phyloP scores from a whole-genome alignment of 2,888 invertebrate genomes.

The Laothoe populi region DNA sequence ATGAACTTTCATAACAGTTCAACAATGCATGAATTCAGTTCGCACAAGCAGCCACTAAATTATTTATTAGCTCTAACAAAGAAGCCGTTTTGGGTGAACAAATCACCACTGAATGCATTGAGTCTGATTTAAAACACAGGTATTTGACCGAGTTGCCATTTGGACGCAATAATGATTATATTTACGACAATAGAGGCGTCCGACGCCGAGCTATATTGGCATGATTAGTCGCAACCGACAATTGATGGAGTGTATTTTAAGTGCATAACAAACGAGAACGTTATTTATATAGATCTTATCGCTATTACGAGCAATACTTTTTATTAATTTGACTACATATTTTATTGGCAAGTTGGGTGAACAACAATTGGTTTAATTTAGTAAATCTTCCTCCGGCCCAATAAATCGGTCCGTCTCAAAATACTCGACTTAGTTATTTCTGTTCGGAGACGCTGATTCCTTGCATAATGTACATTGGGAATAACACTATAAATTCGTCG shows the following conservation, averaged over 20 bases:
- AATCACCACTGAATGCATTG: conserved; percentile 63
- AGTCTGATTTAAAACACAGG: conserved; percentile 74
- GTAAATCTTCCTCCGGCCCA: conserved; percentile 46
- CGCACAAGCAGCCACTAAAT: conserved; percentile 55
- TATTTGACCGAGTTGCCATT: conserved; percentile 72
- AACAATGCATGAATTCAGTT: conserved; percentile 58
- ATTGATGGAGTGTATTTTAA: conserved; percentile 58
- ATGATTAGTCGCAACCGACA: conserved; percentile 63
- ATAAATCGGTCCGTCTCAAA: conserved; percentile 61
- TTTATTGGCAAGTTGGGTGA: conserved; percentile 50
- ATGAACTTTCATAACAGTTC: conserved; percentile 54
- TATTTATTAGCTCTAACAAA: conserved; percentile 71
- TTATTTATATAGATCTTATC: conserved; percentile 55
- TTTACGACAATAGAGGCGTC: conserved; percentile 61
- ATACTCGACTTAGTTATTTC: conserved; percentile 59
- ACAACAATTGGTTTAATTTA: conserved; percentile 57
- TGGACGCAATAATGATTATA: conserved; percentile 63
- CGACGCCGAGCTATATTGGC: conserved; percentile 54
- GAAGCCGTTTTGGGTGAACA: conserved; percentile 62
- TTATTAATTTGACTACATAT: conserved; percentile 59
- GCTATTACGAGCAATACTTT: conserved; percentile 51
- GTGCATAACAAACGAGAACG: conserved; percentile 56
- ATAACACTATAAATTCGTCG: conserved; percentile 57
- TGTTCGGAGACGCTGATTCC: conserved; percentile 51
- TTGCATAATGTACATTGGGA: conserved; percentile 67